Base-by-base conservation (phyloP, 2,113 vertebrate genomes). In the Willisornis vidua region DNA sequence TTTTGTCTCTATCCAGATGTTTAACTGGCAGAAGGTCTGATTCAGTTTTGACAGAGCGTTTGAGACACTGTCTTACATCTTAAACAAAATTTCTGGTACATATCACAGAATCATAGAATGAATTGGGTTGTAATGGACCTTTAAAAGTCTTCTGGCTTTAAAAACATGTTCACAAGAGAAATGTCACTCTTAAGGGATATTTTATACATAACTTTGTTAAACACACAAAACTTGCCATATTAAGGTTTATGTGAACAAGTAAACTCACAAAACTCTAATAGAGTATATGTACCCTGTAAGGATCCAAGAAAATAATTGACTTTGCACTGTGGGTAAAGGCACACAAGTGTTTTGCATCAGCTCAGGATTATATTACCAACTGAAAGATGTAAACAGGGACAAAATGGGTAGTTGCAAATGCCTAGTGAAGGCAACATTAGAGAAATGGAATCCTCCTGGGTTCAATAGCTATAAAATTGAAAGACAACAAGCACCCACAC, bases 401-500 rank as follows among this genome's bases (percentile, higher is more conserved):
- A 2, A n/a, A 66, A 19, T 12, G 63, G 9, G 54, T 88, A 93
- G 45, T 39, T 83, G 82, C 19, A 95, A 93, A 66, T 43, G 54
- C n/a, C 46, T 85, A 22, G 24, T n/a, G 45, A 94, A 72, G 68
- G 54, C 22, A 83, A 12, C 63, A 46, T 43, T 51, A 90, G 75
- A 90, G 85, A 85, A 93, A 88, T 29, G 1, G 33, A 90, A 95
- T 92, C 51, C 95, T 95, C 88, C 90, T 93, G 94, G 90, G 90
- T 92, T 93, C 90, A 58, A 86, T 93, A 90, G 74, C 75, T 80
- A 45, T 88, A 83, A 94, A 96, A 94, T 39, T 0, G 0, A 76
- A 95, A 93, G 62, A 77, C 31, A 82, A 9, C 35, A 76, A 77
- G 31, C 82, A 77, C 46, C 78, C 94, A 88, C 74, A 22, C 75